Percentiles rank a stretch among this genome's conserved stretches.
Evolutionary conservation across 2,888 invertebrate species (phyloP).

Genomic region (Plusia festucae): DNA sequence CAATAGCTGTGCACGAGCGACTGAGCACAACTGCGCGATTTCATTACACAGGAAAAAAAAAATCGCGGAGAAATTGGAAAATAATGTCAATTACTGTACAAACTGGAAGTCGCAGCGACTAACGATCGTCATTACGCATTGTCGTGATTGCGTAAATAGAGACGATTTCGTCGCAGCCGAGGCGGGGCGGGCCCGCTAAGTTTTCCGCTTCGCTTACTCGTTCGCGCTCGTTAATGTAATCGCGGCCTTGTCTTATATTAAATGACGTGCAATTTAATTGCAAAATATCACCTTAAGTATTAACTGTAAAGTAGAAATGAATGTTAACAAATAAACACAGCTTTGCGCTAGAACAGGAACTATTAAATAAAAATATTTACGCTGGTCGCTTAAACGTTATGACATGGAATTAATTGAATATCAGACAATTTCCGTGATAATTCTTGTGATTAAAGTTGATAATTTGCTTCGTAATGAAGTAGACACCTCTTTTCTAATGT

Average conservation of each 20-base stretch:
- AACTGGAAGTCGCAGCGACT: constrained; percentile 76
- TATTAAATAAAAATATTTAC: constrained; percentile 26
- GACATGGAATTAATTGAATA: constrained; percentile 9
- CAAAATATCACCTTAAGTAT: constrained; percentile 35
- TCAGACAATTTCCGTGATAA: background rate
- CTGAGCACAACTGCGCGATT: constrained; percentile 78
- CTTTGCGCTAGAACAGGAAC: constrained; percentile 2
- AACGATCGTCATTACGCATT: constrained; percentile 87
- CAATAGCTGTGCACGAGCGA: constrained; percentile 65
- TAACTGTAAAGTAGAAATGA: constrained; percentile 20
- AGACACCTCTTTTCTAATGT: too few relatives aligned
- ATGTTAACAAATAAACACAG: constrained; percentile 15
- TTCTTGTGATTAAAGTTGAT: background rate
- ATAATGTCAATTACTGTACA: constrained; percentile 87
- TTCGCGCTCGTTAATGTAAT: constrained; percentile 81
- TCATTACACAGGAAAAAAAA: constrained; percentile 79
- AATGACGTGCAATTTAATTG: constrained; percentile 71
- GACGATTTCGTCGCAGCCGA: constrained; percentile 79
- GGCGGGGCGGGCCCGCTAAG: constrained; percentile 74
- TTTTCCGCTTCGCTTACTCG: constrained; percentile 83
- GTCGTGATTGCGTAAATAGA: constrained; percentile 85
- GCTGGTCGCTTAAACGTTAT: constrained; percentile 6
- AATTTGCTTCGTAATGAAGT: background rate
- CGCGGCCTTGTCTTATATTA: constrained; percentile 69
- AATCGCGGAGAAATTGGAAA: constrained; percentile 85